Conservation (phyloP, 2,797 vertebrate genomes). For the Sus cebifrons region DNA sequence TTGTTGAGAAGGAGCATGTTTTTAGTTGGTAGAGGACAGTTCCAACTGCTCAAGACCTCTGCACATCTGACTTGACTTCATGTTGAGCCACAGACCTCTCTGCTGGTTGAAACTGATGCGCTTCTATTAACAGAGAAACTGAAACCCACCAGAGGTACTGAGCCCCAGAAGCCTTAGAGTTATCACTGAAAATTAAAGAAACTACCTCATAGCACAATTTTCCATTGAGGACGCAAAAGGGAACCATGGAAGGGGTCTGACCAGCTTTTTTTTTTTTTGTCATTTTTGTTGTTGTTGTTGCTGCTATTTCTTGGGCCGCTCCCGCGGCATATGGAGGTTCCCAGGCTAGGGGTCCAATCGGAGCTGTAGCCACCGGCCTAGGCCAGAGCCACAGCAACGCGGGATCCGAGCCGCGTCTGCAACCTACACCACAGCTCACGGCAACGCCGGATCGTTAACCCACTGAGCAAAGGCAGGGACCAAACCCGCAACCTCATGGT, state of each 20-base stretch:
- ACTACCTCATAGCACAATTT: neutral
- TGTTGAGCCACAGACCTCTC: neutral
- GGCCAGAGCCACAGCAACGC: no score
- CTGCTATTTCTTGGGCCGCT: no score
- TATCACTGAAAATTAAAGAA: neutral
- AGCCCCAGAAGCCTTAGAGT: neutral
- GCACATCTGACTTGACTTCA: neutral
- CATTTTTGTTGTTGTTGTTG: no score
- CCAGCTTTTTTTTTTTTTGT: no score
- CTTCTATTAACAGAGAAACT: neutral
- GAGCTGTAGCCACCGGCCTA: no score
- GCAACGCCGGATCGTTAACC: no score
- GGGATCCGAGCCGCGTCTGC: no score
- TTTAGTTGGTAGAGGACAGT: neutral
- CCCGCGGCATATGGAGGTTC: no score
- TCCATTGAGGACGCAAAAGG: neutral
- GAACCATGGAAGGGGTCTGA: neutral
- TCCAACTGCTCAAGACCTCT: neutral
- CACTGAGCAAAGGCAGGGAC: no score
- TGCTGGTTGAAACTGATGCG: neutral
- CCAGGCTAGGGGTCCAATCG: no score
- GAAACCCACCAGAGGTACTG: neutral
- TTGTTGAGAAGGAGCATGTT: neutral
- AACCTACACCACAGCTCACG: no score
- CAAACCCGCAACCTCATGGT: no score